Evolutionary conservation across 2,888 invertebrate species (phyloP).

Genomic region (Doris montereyensis): DNA sequence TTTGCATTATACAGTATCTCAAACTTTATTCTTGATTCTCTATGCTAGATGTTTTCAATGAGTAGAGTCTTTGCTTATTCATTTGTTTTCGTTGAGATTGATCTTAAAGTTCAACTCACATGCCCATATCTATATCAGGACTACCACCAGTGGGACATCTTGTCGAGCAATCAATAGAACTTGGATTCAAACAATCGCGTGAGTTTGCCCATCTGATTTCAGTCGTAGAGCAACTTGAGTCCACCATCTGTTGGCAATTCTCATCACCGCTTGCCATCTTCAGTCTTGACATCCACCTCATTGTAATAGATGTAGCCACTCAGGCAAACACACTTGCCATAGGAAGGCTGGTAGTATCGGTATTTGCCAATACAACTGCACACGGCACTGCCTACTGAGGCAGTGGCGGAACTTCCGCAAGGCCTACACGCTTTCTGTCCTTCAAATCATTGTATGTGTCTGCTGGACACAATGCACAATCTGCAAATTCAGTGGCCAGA

Average conservation of each 20-base stretch:
- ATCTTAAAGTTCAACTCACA: too few relatives aligned
- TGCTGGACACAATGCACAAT: slow-evolving; percentile 60
- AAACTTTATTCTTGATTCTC: too few relatives aligned
- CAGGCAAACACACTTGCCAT: slow-evolving; percentile 62
- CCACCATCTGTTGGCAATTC: slow-evolving; percentile 66
- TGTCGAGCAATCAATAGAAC: slow-evolving; percentile 52
- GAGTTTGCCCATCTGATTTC: slow-evolving; percentile 52
- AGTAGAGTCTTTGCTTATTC: too few relatives aligned
- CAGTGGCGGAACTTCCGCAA: slow-evolving; percentile 64
- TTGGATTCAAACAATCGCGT: slow-evolving; percentile 54
- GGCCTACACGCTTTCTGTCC: slow-evolving; percentile 59
- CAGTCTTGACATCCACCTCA: slow-evolving; percentile 50
- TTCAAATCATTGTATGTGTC: slow-evolving; percentile 58
- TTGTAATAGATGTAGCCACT: slow-evolving; percentile 66
- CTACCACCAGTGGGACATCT: slow-evolving; percentile 51
- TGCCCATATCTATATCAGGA: slow-evolving; percentile 48
- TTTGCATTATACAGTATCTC: too few relatives aligned
- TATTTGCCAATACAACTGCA: slow-evolving; percentile 65
- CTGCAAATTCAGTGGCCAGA: slow-evolving; percentile 48
- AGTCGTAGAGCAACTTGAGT: slow-evolving; percentile 53
- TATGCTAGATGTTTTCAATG: too few relatives aligned
- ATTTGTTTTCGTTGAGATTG: too few relatives aligned
- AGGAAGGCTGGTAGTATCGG: slow-evolving; percentile 63
- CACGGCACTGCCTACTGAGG: slow-evolving; percentile 49
- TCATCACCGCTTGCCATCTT: slow-evolving; percentile 51